These are phyloP conservation scores for Cataglyphis hispanica DNA, from an alignment of 1,140 invertebrate species.

Conservation along the genomic window DNA sequence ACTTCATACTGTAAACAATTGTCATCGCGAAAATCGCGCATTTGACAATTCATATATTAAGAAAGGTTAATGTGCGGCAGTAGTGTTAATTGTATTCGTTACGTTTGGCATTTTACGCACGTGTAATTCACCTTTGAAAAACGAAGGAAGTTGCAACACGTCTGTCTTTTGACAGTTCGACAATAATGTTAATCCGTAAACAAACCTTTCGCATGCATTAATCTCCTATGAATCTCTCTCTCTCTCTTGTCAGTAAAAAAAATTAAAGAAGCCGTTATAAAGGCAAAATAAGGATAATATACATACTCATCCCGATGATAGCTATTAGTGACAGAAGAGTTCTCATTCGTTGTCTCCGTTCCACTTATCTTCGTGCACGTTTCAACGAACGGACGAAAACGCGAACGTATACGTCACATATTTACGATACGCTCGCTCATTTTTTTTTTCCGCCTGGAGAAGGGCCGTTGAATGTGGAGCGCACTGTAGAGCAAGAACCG, in stretches of 20 bases:
- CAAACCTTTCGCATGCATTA: background rate
- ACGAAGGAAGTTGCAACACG: too few species aligned
- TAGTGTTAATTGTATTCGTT: too few species aligned
- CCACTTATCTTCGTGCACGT: slow-evolving; percentile 63
- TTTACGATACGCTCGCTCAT: slow-evolving; percentile 46
- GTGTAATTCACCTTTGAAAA: too few species aligned
- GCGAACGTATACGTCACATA: slow-evolving; percentile 40
- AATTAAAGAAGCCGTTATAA: slow-evolving; percentile 32
- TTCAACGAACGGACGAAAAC: slow-evolving; percentile 34
- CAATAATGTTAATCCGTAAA: background rate
- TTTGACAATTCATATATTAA: background rate
- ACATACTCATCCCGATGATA: slow-evolving; percentile 30
- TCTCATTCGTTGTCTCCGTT: slow-evolving; percentile 46
- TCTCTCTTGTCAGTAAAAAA: background rate
- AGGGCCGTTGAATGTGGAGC: slow-evolving; percentile 66
- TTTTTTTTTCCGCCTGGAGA: slow-evolving; percentile 22
- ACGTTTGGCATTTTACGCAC: too few species aligned
- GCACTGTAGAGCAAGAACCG: slow-evolving; percentile 64
- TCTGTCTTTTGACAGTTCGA: too few species aligned
- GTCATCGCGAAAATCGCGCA: background rate
- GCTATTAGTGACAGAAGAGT: background rate
- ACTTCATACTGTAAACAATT: background rate
- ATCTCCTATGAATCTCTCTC: too few species aligned
- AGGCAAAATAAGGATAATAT: slow-evolving; percentile 13
- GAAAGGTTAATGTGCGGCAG: too few species aligned